A percentile compares a stretch with the other conserved stretches of the same genome.
phyloP scores from a whole-genome alignment of 2,888 invertebrate genomes.

The Physocephala rufipes region DNA sequence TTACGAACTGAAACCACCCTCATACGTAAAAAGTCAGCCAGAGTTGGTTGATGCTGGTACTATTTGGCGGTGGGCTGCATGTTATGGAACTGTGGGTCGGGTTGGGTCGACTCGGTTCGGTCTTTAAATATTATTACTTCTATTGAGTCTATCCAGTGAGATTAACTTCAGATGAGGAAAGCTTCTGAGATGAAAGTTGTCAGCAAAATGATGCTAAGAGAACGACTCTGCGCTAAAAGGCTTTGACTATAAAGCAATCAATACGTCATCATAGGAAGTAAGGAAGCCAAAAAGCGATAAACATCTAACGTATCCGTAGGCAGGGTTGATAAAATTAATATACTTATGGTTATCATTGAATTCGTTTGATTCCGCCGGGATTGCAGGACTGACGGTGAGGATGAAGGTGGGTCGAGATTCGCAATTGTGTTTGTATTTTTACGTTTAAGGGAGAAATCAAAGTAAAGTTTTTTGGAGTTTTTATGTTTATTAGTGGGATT shows the following conservation, averaged over 20 bases:
- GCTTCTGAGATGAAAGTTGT: slow-evolving; percentile 34
- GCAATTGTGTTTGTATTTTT: slow-evolving; percentile 24
- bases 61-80: slow-evolving; percentile 22
- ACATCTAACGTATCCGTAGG: slow-evolving; percentile 26
- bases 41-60: background rate
- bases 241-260: slow-evolving; percentile 52
- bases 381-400: background rate
- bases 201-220: background rate
- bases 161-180: slow-evolving; percentile 56
- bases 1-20: slow-evolving; percentile 47
- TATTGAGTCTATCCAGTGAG: slow-evolving; percentile 65
- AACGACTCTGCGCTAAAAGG: slow-evolving; percentile 59
- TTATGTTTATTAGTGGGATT: slow-evolving; percentile 61
- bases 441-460: slow-evolving; percentile 42
- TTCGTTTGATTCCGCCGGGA: slow-evolving; percentile 16
- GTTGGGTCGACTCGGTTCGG: no score
- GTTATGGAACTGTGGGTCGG: slow-evolving; percentile 10
- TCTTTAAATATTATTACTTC: slow-evolving; percentile 43
- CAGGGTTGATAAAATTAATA: slow-evolving; percentile 32
- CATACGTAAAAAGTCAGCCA: slow-evolving; percentile 8
- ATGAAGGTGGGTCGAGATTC: background rate
- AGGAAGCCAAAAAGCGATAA: slow-evolving; percentile 19
- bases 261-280: background rate
- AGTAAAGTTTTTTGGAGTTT: slow-evolving; percentile 51
- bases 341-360: slow-evolving; percentile 22